Evolutionary conservation across 2,888 invertebrate species (phyloP).

Genomic region (Agrenia bidenticulata): DNA sequence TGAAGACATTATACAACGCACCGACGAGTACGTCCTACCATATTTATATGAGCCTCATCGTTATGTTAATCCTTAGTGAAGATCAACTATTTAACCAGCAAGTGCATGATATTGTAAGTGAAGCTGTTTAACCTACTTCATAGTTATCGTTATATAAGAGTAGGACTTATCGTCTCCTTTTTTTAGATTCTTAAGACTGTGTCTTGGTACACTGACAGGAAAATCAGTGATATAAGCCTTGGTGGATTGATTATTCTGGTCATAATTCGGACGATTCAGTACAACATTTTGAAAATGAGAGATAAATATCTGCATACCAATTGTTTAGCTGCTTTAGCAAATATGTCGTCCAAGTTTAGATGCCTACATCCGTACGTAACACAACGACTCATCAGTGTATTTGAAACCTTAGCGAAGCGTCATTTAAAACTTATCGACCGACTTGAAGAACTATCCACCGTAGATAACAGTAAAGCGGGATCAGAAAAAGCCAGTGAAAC

Average conservation of each 20-base stretch:
- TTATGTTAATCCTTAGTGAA: slow-evolving; percentile 91
- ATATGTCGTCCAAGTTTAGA: slow-evolving; percentile 92
- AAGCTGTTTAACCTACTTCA: slow-evolving; percentile 9
- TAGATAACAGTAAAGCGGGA: slow-evolving; percentile 23
- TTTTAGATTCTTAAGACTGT: slow-evolving; percentile 82
- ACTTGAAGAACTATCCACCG: slow-evolving; percentile 28
- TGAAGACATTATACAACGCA: slow-evolving; percentile 89
- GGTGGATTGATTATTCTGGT: slow-evolving; percentile 92
- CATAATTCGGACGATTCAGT: slow-evolving; percentile 94
- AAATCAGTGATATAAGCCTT: slow-evolving; percentile 85
- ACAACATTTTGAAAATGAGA: slow-evolving; percentile 93
- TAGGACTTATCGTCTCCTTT: slow-evolving; percentile 40
- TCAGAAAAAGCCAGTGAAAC: slow-evolving; percentile 48
- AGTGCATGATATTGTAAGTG: slow-evolving; percentile 87
- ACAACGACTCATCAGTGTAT: slow-evolving; percentile 86
- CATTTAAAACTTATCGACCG: slow-evolving; percentile 58
- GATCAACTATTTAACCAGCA: slow-evolving; percentile 92
- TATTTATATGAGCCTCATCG: slow-evolving; percentile 98
- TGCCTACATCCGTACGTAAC: slow-evolving; percentile 93
- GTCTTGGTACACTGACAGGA: slow-evolving; percentile 90
- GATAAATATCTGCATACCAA: slow-evolving; percentile 98
- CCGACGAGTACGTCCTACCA: slow-evolving; percentile 92
- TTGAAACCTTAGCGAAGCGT: slow-evolving; percentile 86
- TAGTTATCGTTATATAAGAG: slow-evolving; percentile 1
- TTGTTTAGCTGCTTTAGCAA: slow-evolving; percentile 95